Base-by-base conservation (phyloP, 1,140 invertebrate species). In the Hycleus phaleratus region DNA sequence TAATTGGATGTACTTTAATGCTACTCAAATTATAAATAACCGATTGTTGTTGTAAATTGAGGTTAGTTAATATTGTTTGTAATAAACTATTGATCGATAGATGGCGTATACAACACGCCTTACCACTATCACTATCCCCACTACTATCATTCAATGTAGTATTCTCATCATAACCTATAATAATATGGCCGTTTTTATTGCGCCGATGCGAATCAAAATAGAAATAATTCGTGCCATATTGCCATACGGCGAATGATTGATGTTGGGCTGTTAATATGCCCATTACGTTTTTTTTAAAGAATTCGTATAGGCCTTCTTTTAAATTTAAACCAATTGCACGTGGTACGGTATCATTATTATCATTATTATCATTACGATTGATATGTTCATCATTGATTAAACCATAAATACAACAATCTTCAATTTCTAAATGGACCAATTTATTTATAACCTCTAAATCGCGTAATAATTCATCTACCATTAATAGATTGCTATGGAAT, bases 161-260 rank as follows among this genome's bases (percentile, higher is more conserved):
- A 18, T 18, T 18, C 18, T 18, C 18, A 1, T 18, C 18, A 18
- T 18, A 18, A 44, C 25, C 25, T 1, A 47, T 9, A 10, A 39
- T 43, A 8, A 43, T 25, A 47, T 59, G 12, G 8, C 77, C 77
- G 56, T 73, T 69, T 25, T 74, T 70, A 59, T 78, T 73, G 26
- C 76, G 73, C 4, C 71, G 74, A 46, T 77, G 76, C 8, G 77
- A 75, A 56, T 77, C 76, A 46, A 74, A 77, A 53, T 76, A 71
- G 62, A 71, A 78, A 40, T 63, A 71, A 66, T 62, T 3, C 72
- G 68, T 4, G 71, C 70, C 5, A 67, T 61, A 26, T 18, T 64
- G 70, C 71, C 73, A 76, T 0, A 78, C 56, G 0, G 74, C 75
- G 0, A 69, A 65, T 4, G 76, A 76, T 0, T 66, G 68, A 1